Conservation (phyloP, 2,113 vertebrate species). For the Platysteira castanea region DNA sequence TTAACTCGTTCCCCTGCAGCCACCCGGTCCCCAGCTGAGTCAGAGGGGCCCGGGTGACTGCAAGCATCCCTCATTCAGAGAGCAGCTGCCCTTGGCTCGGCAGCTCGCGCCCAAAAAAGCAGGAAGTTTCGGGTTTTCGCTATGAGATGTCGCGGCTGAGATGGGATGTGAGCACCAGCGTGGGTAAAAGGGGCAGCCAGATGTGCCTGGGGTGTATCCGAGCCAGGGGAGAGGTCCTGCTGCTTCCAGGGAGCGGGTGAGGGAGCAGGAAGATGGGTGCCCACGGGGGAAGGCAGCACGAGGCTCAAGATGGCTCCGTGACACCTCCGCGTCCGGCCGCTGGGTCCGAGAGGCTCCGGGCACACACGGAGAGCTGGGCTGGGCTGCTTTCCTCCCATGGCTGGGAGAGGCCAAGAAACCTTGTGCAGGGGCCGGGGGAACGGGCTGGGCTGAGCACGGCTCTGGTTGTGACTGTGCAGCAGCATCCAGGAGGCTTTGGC, state of each 20-base stretch:
- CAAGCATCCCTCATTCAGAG: neutral
- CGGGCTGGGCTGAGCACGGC: rapidly evolving
- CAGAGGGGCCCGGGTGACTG: rapidly evolving
- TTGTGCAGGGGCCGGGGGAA: neutral
- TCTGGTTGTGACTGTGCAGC: rapidly evolving
- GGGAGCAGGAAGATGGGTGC: neutral
- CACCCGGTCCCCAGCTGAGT: neutral
- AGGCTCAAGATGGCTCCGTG: slow-evolving; percentile 2
- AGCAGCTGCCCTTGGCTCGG: neutral
- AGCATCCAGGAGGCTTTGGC: neutral
- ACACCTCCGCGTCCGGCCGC: neutral
- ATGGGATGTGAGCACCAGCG: rapidly evolving
- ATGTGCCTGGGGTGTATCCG: rapidly evolving
- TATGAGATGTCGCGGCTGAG: neutral
- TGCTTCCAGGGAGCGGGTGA: rapidly evolving
- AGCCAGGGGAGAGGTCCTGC: neutral
- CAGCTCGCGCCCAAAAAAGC: neutral
- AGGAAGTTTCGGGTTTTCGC: slow-evolving; percentile 19
- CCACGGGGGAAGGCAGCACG: neutral
- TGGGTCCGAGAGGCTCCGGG: neutral
- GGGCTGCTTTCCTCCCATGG: rapidly evolving
- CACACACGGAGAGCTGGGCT: neutral
- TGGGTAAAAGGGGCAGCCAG: neutral
- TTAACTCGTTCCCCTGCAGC: neutral
- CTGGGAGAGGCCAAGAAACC: neutral